Conservation (phyloP, 2,797 vertebrate genomes). For the Limnodromus scolopaceus region DNA sequence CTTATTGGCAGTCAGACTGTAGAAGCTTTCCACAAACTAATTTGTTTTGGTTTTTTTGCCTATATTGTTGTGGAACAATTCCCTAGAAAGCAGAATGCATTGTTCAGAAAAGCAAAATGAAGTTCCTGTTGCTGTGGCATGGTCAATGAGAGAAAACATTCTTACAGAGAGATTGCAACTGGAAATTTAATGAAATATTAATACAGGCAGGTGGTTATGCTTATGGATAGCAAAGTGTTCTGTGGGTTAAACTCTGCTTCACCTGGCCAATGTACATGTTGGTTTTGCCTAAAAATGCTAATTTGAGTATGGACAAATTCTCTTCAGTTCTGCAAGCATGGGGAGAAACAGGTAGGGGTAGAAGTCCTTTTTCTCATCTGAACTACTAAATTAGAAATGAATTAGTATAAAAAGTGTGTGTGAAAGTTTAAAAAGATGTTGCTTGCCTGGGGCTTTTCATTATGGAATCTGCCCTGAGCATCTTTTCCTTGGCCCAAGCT, state of each 20-base stretch:
- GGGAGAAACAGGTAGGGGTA: background rate
- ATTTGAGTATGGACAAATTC: background rate
- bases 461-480: background rate
- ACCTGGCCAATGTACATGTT: background rate
- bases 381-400: background rate
- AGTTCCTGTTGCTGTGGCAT: background rate
- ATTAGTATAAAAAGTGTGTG: background rate
- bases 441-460: background rate
- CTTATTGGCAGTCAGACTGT: background rate
- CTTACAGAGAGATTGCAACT: background rate
- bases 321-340: background rate
- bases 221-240: background rate
- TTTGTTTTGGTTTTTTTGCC: background rate
- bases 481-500: background rate
- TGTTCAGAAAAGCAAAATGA: background rate
- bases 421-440: background rate
- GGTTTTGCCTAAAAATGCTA: background rate
- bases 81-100: background rate
- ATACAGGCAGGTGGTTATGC: background rate
- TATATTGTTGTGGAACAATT: background rate
- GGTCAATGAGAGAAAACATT: background rate
- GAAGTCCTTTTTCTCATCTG: background rate
- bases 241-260: background rate
- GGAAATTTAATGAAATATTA: background rate
- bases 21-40: background rate